Evolutionary conservation across 2,888 invertebrate genomes (phyloP), one percentile per base, ranked within the genome.

Genomic region (Lampropteryx suffumata): DNA sequence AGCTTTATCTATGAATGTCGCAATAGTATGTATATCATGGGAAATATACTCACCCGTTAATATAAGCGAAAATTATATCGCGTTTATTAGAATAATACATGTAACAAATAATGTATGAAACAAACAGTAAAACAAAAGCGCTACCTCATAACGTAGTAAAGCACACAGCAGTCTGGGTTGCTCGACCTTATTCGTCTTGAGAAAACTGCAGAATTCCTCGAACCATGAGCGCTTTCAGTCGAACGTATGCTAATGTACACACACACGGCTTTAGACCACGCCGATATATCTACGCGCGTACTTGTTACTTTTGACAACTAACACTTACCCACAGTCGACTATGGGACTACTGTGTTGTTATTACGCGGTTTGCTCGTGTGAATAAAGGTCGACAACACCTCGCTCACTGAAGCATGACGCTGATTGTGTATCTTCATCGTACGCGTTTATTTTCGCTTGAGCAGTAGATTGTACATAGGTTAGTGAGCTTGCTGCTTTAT

Each of bases 141-240:
- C 40, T 40, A 40, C 40, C 30, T 40, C 40, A 30, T 5, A 17
- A 36, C 12, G 12, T 40, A 40, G 39, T 14, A 29, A 17, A 39
- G 9, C 40, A 40, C 29, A 40, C 29, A 30, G 29, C 40, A 12
- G 30, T 40, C 40, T 11, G 29, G 29, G 8, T 40, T 40, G 30
- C 17, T 21, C 10, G 30, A 40, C 21, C 21, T 11, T 40, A 21
- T 12, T 21, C 21, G 29, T 17, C 7, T 4, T 9, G 21, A 21
- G 40, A 17, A 21, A 9, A 13, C n/a, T 37, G 8, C n/a, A n/a
- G n/a, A n/a, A n/a, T n/a, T n/a, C n/a, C n/a, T n/a, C n/a, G n/a
- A n/a, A n/a, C n/a, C n/a, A n/a, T n/a, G n/a, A n/a, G n/a, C n/a
- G n/a, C n/a, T n/a, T n/a, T n/a, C n/a, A n/a, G n/a, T n/a, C n/a